Conservation (phyloP, 1,140 invertebrate species). For the Drosophila miranda region DNA sequence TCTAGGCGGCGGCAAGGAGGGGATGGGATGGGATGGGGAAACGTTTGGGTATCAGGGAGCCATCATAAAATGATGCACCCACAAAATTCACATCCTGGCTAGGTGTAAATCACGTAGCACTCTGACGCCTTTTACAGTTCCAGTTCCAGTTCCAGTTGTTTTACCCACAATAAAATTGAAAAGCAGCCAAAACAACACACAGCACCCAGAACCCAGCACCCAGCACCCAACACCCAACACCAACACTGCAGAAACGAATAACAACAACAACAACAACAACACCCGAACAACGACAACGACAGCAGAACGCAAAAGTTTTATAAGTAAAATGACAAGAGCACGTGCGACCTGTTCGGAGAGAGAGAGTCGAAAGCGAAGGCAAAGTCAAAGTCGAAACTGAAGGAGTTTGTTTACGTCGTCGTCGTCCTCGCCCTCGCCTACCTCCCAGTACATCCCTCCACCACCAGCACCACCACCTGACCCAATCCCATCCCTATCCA, state of each 20-base stretch:
- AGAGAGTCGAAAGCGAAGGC: constrained; percentile 37
- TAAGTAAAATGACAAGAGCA: constrained; percentile 79
- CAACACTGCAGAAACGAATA: constrained; percentile 23
- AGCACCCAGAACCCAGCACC: constrained; percentile 6
- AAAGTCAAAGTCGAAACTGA: constrained; percentile 27
- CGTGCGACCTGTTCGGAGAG: constrained; percentile 57
- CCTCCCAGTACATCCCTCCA: constrained; percentile 1
- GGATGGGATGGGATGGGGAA: background rate
- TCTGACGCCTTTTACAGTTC: constrained; percentile 74
- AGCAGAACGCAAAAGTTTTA: constrained; percentile 74
- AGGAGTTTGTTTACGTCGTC: constrained; percentile 57
- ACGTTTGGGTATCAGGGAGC: constrained; percentile 44
- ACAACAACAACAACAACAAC: constrained; percentile 37
- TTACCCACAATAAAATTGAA: constrained; percentile 77
- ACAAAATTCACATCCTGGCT: constrained; percentile 68
- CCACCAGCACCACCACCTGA: constrained; percentile 4
- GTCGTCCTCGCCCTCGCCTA: no score
- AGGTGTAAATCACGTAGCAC: constrained; percentile 79
- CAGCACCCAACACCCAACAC: constrained; percentile 7
- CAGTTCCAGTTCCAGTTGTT: constrained; percentile 41
- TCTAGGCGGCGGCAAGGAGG: background rate
- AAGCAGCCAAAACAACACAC: constrained; percentile 68
- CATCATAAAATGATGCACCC: constrained; percentile 73
- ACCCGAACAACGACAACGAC: constrained; percentile 43
- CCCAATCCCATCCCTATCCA: background rate